Percentiles rank a stretch among this genome's conserved stretches.
Evolutionary conservation across 2,888 invertebrate species (phyloP).

Genomic region (Antheraea yamamai): DNA sequence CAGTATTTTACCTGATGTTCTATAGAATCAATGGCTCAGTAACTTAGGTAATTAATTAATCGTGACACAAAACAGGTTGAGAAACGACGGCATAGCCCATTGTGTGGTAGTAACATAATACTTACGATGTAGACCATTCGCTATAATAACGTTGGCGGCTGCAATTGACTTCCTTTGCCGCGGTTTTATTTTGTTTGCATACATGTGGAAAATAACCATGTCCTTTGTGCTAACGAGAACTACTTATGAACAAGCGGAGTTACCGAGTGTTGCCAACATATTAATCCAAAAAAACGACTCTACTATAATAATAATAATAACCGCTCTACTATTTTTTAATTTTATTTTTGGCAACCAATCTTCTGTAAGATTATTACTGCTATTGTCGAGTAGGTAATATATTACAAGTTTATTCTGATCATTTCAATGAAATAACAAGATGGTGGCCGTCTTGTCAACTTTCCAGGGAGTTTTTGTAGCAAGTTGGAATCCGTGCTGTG

Average conservation of each 20-base stretch:
- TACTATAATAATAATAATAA: too few relatives aligned
- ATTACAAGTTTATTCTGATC: too few relatives aligned
- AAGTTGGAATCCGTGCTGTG: too few relatives aligned
- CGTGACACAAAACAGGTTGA: too few relatives aligned
- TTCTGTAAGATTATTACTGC: too few relatives aligned
- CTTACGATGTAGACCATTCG: constrained; percentile 23
- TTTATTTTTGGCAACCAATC: background rate
- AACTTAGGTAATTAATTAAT: background rate
- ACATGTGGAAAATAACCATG: constrained; percentile 50
- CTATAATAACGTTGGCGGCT: constrained; percentile 29
- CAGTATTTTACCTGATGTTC: too few relatives aligned
- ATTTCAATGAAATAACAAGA: too few relatives aligned
- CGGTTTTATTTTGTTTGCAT: constrained; percentile 43
- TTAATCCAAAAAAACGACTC: background rate
- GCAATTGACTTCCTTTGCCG: constrained; percentile 47
- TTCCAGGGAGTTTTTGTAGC: too few relatives aligned
- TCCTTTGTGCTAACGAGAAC: constrained; percentile 27
- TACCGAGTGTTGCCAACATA: background rate
- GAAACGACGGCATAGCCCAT: background rate
- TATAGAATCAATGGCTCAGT: background rate
- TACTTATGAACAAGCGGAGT: background rate
- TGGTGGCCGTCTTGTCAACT: too few relatives aligned
- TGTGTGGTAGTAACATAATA: background rate
- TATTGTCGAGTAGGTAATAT: too few relatives aligned
- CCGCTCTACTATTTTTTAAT: too few relatives aligned